Evolutionary conservation across 30 jellyfish, hydroid and myxozoan species (phyloP).

Genomic region (Turritopsis rubra): DNA sequence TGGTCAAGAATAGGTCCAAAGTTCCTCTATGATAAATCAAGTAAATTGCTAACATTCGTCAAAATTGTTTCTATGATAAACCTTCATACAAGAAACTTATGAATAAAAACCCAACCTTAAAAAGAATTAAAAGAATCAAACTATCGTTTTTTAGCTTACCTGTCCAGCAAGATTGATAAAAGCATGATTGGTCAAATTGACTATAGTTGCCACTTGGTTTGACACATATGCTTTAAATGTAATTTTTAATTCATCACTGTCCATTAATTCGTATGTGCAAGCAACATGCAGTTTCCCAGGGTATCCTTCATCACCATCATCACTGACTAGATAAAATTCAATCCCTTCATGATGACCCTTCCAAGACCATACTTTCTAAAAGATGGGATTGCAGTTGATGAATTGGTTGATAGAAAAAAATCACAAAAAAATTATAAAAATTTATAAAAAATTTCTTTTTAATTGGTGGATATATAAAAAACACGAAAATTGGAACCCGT

Average conservation of each 20-base stretch:
- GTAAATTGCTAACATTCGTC: no score
- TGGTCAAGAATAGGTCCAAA: conserved; percentile 49
- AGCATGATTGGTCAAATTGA: conserved; percentile 84
- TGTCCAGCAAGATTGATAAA: conserved; percentile 84
- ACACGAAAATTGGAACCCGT: no score
- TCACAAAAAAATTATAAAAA: not conserved
- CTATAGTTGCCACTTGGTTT: conserved; percentile 49
- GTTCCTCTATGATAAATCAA: not conserved
- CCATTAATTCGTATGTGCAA: conserved; percentile 42
- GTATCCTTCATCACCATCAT: conserved; percentile 71
- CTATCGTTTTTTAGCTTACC: not conserved
- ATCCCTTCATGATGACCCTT: conserved; percentile 33
- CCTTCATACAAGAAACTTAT: not conserved
- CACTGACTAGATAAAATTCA: conserved; percentile 48
- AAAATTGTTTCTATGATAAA: not conserved
- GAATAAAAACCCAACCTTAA: not conserved
- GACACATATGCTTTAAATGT: conserved; percentile 50
- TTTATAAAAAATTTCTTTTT: not conserved
- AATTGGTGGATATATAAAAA: no score
- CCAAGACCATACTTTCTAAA: conserved; percentile 52
- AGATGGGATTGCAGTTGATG: no score
- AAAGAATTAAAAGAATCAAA: not conserved
- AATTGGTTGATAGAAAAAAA: no score
- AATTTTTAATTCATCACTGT: conserved; percentile 51
- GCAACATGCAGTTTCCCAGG: conserved; percentile 72